Evolutionary conservation across 2,797 vertebrate genomes (phyloP).

Genomic region (Vultur gryphus): DNA sequence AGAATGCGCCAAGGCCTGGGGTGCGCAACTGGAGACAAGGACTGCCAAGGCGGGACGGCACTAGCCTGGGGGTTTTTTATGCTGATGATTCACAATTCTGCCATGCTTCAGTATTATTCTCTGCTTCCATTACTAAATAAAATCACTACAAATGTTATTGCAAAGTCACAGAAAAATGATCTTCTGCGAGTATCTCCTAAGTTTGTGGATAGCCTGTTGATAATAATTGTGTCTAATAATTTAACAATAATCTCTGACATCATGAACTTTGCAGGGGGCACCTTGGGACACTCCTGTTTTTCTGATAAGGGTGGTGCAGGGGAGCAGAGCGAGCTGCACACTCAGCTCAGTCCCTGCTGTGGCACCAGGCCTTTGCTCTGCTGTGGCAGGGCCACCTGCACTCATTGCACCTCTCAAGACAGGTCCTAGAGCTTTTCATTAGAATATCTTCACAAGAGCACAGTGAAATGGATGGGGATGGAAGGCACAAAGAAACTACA

Average conservation of each 20-base stretch:
- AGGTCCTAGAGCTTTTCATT: not conserved
- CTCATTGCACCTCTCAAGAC: fast-evolving
- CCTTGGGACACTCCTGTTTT: fast-evolving
- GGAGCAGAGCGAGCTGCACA: fast-evolving
- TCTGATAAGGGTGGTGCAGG: not conserved
- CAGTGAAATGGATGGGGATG: not conserved
- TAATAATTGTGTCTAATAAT: not conserved
- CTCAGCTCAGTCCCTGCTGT: fast-evolving
- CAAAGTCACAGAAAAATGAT: not conserved
- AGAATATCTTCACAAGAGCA: not conserved
- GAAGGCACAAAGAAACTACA: not conserved
- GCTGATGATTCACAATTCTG: not conserved
- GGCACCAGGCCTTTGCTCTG: not conserved
- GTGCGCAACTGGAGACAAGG: not conserved
- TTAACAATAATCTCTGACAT: not conserved
- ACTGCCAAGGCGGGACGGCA: not conserved
- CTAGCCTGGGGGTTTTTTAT: not conserved
- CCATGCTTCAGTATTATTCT: not conserved
- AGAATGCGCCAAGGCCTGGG: not conserved
- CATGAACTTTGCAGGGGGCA: not conserved
- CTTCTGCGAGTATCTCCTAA: not conserved
- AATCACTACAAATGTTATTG: not conserved
- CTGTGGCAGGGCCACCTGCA: not conserved
- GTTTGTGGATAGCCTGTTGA: not conserved
- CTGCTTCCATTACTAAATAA: not conserved